Base-by-base conservation (phyloP, 2,888 invertebrate species). In the Actias luna region DNA sequence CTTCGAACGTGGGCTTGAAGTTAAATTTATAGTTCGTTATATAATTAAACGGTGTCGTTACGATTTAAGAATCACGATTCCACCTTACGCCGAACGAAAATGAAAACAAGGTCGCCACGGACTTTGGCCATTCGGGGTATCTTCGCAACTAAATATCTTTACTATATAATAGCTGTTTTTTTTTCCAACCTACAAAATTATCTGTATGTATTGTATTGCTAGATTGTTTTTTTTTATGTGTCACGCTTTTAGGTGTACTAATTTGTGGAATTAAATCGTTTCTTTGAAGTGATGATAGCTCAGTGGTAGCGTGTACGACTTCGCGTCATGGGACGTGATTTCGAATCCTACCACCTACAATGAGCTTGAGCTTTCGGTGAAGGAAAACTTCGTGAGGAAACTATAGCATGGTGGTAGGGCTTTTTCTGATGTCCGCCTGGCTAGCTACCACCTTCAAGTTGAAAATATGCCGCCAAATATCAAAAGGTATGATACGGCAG, bases 71-170 rank as follows among this genome's bases (percentile, higher is more conserved):
- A 65, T 67, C 64, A 65, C 67, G 66, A 61, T 68, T 64, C 69
- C 74, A 50, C 46, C 46, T 50, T 22, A 50, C 75, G 74, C 69
- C 69, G 72, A 89, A 89, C 79, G 89, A 91, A 91, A 91, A 82
- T 74, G 89, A 90, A 90, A 89, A 84, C 89, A 89, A 91, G 90
- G 91, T 83, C 90, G 88, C 75, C 82, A 88, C 88, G 88, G 84
- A 77, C 75, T 67, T 69, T 86, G 83, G 75, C 78, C 85, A 89
- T 91, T 88, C 85, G 79, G 87, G 80, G 77, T 86, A 80, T 79
- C 72, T 67, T 66, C 72, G 65, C 69, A 76, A 50, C 4, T 25
- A 50, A 0, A 22, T 25, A 25, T 16, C 12, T 50, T 22, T 50
- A 10, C 25, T 25, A 50, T 25, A 25, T 22, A 50, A 25, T 25